phyloP scores from a whole-genome alignment of 2,888 invertebrate genomes.

The Apodemia zela region DNA sequence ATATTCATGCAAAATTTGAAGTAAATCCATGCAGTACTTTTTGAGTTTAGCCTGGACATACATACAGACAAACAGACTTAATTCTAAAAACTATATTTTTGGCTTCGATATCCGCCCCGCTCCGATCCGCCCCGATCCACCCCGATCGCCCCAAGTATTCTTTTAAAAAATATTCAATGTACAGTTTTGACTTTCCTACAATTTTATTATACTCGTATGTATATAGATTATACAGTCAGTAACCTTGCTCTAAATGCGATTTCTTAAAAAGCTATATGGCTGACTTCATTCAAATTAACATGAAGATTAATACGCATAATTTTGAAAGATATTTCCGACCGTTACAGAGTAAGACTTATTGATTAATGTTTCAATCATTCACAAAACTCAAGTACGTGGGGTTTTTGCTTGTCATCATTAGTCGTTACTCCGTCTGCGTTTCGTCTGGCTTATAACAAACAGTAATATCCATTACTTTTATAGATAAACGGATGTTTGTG shows the following conservation, averaged over 20 bases:
- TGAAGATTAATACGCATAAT: background rate
- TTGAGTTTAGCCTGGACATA: too few relatives aligned
- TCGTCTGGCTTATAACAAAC: conserved; percentile 4
- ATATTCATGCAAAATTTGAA: too few relatives aligned
- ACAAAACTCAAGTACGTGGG: conserved; percentile 3
- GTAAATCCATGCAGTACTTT: too few relatives aligned
- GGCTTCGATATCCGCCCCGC: too few relatives aligned
- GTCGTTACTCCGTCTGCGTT: conserved; percentile 2
- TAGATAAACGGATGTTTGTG: conserved; percentile 9
- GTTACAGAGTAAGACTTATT: background rate
- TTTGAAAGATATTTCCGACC: conserved; percentile 1
- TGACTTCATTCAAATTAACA: background rate
- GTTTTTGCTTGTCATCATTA: conserved; percentile 9
- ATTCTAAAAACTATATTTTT: too few relatives aligned
- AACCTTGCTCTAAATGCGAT: background rate
- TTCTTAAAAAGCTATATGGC: background rate
- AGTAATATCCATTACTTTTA: conserved; percentile 8
- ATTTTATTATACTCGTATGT: too few relatives aligned
- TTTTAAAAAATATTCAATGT: too few relatives aligned
- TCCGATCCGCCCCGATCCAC: too few relatives aligned
- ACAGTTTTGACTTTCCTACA: too few relatives aligned
- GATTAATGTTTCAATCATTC: conserved; percentile 12
- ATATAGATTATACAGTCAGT: too few relatives aligned
- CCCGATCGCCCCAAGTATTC: too few relatives aligned
- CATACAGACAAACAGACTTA: too few relatives aligned